A percentile compares a stretch with the other conserved stretches of the same genome.
These are phyloP conservation scores for Halocynthia aurantium DNA, from an alignment of 23 tunicate genomes.

Conservation along the genomic window DNA sequence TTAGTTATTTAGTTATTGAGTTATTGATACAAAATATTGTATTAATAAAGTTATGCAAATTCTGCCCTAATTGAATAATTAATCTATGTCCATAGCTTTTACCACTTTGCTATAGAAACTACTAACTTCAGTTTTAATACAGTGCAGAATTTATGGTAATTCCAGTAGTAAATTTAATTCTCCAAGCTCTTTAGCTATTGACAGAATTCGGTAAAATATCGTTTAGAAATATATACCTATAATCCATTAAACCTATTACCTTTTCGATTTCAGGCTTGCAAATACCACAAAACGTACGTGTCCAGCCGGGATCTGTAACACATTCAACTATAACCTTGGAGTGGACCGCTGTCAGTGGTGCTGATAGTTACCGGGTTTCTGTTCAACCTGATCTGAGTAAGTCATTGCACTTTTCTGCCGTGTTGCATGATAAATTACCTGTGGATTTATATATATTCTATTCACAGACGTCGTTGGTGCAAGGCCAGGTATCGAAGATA, in stretches of 20 bases:
- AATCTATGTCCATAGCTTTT: too few relatives aligned
- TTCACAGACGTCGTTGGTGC: constrained; percentile 20
- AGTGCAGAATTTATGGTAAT: too few relatives aligned
- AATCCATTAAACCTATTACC: neutral
- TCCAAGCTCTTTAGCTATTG: too few relatives aligned
- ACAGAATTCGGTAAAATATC: too few relatives aligned
- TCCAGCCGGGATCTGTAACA: constrained; percentile 37
- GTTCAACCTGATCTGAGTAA: constrained; percentile 47
- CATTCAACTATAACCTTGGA: constrained; percentile 27
- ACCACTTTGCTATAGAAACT: too few relatives aligned
- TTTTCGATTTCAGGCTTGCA: constrained; percentile 37
- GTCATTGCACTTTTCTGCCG: neutral
- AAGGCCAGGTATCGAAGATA: constrained; percentile 45
- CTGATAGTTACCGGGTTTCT: constrained; percentile 56
- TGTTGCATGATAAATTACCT: neutral
- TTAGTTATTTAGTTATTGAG: too few relatives aligned
- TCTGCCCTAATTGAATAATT: too few relatives aligned
- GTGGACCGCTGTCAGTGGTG: constrained; percentile 75
- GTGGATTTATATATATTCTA: neutral
- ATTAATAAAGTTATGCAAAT: too few relatives aligned
- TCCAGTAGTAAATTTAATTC: too few relatives aligned
- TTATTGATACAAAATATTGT: too few relatives aligned
- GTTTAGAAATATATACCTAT: neutral
- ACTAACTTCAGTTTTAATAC: too few relatives aligned
- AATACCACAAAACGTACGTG: constrained; percentile 40